Conservation (phyloP, 2,113 vertebrate species). For the Plecturocebus donacophilus region DNA sequence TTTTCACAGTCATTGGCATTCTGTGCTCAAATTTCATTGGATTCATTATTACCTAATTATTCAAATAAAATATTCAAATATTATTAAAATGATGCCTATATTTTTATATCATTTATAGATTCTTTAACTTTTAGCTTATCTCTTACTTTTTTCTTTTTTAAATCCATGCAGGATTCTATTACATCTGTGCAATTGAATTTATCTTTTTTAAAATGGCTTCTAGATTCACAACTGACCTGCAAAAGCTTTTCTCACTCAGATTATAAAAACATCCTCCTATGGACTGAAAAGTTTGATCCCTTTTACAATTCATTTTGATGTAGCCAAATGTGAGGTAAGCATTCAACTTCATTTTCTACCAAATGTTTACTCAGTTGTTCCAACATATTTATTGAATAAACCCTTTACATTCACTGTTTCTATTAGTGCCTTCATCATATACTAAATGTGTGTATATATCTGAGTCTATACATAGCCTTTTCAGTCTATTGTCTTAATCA, state of each 20-base stretch:
- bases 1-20: not conserved
- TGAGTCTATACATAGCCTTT: not conserved
- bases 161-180: not conserved
- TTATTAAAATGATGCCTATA: not conserved
- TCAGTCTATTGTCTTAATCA: not conserved
- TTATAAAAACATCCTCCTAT: not conserved
- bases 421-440: not conserved
- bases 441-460: not conserved
- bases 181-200: not conserved
- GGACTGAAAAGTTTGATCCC: not conserved
- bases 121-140: not conserved
- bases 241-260: not conserved
- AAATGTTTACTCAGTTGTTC: conserved; percentile 38
- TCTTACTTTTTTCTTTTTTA: not conserved
- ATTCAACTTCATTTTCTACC: conserved; percentile 31
- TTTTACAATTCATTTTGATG: not conserved
- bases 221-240: not conserved
- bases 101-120: not conserved
- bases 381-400: conserved; percentile 5
- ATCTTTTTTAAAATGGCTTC: not conserved
- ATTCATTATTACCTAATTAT: not conserved
- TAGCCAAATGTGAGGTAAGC: not conserved
- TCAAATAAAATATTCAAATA: not conserved
- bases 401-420: not conserved
- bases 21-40: not conserved